These are phyloP conservation scores for Uria aalge DNA, from an alignment of 2,113 vertebrate species.

Conservation along the genomic window DNA sequence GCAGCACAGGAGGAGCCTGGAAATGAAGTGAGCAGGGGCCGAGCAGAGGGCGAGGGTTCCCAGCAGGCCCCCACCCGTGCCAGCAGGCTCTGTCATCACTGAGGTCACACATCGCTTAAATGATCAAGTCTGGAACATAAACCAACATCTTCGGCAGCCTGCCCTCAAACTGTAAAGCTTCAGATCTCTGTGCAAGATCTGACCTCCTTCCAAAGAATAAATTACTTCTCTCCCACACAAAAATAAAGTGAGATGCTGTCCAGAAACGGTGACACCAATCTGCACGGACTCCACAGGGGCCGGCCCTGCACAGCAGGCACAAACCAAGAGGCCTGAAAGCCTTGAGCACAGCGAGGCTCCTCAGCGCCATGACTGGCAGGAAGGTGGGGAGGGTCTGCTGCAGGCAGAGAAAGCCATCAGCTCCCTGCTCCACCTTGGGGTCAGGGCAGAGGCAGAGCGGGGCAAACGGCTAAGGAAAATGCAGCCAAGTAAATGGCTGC, in stretches of 20 bases:
- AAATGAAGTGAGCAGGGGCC: background rate
- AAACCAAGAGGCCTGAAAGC: constrained; percentile 5
- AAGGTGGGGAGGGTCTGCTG: background rate
- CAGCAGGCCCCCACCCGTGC: background rate
- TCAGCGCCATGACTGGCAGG: background rate
- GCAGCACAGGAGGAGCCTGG: constrained; percentile 4
- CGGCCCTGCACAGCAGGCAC: constrained; percentile 11
- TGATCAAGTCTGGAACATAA: background rate
- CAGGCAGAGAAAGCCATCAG: background rate
- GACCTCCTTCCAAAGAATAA: constrained; percentile 72
- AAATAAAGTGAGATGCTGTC: constrained; percentile 52
- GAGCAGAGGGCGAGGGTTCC: background rate
- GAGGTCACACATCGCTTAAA: constrained; percentile 10
- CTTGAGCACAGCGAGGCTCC: background rate
- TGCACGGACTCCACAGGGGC: background rate
- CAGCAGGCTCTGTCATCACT: background rate
- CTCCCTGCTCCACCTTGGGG: background rate
- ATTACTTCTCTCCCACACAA: constrained; percentile 62
- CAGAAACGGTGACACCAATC: constrained; percentile 54
- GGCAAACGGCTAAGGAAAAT: background rate
- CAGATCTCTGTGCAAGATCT: constrained; percentile 4
- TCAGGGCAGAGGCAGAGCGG: constrained; percentile 1
- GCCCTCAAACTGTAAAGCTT: constrained; percentile 40
- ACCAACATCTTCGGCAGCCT: constrained; percentile 19
- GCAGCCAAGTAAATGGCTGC: constrained; percentile 3